Evolutionary conservation across 2,797 vertebrate genomes (phyloP).

Genomic region (Eospalax fontanierii): DNA sequence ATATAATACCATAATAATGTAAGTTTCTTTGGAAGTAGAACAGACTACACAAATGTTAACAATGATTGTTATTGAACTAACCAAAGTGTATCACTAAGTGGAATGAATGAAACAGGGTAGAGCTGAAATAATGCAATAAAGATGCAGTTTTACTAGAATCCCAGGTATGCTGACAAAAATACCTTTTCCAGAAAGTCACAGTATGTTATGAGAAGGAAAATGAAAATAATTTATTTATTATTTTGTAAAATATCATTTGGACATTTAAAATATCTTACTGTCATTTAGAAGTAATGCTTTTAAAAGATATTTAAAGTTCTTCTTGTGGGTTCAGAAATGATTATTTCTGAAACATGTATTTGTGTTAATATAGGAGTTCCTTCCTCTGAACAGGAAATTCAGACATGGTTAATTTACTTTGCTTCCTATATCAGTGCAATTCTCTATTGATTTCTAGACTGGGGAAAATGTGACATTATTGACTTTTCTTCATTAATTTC

Average conservation of each 20-base stretch:
- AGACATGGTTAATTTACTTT: slow-evolving; percentile 4
- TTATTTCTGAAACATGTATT: background rate
- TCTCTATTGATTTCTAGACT: slow-evolving; percentile 17
- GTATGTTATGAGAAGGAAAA: background rate
- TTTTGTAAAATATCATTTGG: background rate
- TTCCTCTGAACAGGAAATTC: background rate
- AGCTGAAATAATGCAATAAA: background rate
- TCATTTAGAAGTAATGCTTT: background rate
- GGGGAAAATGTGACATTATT: background rate
- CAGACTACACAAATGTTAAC: background rate
- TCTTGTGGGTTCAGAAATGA: slow-evolving; percentile 10
- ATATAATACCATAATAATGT: background rate
- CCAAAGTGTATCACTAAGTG: background rate
- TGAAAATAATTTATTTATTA: background rate
- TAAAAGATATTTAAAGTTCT: background rate
- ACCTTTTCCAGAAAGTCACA: background rate
- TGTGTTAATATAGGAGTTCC: background rate
- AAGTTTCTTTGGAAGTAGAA: background rate
- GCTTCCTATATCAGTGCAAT: background rate
- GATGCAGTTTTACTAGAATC: background rate
- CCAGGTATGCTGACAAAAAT: background rate
- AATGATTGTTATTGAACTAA: background rate
- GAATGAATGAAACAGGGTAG: background rate
- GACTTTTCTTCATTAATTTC: slow-evolving; percentile 38
- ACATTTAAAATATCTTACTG: background rate